Evolutionary conservation across 2,888 invertebrate species (phyloP).

Genomic region (Drosophila antonietae): DNA sequence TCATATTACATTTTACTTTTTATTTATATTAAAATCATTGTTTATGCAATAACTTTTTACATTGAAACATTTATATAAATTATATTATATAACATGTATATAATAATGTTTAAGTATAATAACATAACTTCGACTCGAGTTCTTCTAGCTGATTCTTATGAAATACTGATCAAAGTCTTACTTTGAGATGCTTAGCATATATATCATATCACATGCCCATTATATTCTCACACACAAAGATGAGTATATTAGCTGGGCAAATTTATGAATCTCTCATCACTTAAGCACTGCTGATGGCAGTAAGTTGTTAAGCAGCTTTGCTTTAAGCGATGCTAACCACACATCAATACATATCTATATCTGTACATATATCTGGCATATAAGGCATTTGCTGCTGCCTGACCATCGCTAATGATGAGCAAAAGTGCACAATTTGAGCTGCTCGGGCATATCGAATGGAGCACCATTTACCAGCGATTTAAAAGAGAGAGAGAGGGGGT

Average conservation of each 20-base stretch:
- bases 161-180: too few relatives aligned
- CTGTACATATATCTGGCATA: not conserved
- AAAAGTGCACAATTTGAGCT: conserved; percentile 18
- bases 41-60: too few relatives aligned
- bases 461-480: conserved; percentile 5
- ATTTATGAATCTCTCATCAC: not conserved
- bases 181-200: too few relatives aligned
- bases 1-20: too few relatives aligned
- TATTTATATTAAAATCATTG: too few relatives aligned
- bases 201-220: not conserved
- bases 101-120: too few relatives aligned
- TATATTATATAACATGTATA: too few relatives aligned
- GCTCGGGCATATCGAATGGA: conserved; percentile 6
- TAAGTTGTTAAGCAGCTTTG: not conserved
- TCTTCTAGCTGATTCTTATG: not conserved
- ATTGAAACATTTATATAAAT: too few relatives aligned
- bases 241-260: not conserved
- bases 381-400: not conserved
- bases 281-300: not conserved
- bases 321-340: not conserved
- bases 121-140: too few relatives aligned
- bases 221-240: not conserved
- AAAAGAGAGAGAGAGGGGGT: not conserved
- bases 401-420: conserved; percentile 31
- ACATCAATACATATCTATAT: not conserved